phyloP scores from a whole-genome alignment of 2,113 vertebrate genomes.

The Tenebrosternarchus preto region DNA sequence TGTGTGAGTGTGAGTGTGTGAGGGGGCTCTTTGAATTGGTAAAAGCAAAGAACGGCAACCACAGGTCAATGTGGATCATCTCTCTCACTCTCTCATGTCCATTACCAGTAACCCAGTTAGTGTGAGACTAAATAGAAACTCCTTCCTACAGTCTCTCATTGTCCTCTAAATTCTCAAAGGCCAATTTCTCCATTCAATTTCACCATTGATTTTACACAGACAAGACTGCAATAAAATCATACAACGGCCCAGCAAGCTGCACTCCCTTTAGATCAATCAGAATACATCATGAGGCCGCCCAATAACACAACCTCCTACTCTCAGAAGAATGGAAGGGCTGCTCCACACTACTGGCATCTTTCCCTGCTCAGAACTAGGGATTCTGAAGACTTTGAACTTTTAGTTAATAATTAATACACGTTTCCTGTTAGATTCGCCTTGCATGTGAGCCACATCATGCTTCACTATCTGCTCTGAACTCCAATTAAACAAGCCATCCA shows the following conservation, averaged over 20 bases:
- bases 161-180: slow-evolving; percentile 60
- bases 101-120: slow-evolving; percentile 73
- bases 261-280: slow-evolving; percentile 72
- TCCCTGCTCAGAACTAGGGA: background rate
- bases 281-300: slow-evolving; percentile 68
- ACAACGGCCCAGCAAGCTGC: slow-evolving; percentile 74
- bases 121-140: slow-evolving; percentile 60
- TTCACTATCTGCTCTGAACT: slow-evolving; percentile 12
- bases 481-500: background rate
- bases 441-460: background rate
- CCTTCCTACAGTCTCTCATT: slow-evolving; percentile 65
- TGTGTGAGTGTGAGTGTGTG: background rate
- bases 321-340: background rate
- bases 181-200: slow-evolving; percentile 68
- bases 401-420: slow-evolving; percentile 40
- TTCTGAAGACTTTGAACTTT: slow-evolving; percentile 41
- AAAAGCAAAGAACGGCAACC: slow-evolving; percentile 19
- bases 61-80: slow-evolving; percentile 20
- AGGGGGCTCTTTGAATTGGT: slow-evolving; percentile 15
- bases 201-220: slow-evolving; percentile 71
- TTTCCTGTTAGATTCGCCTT: slow-evolving; percentile 45
- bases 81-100: slow-evolving; percentile 40
- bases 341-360: background rate
- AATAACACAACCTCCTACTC: slow-evolving; percentile 58
- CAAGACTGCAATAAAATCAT: slow-evolving; percentile 65